These are phyloP conservation scores for Pardalotus punctatus DNA, from an alignment of 2,113 vertebrate species.

Conservation along the genomic window DNA sequence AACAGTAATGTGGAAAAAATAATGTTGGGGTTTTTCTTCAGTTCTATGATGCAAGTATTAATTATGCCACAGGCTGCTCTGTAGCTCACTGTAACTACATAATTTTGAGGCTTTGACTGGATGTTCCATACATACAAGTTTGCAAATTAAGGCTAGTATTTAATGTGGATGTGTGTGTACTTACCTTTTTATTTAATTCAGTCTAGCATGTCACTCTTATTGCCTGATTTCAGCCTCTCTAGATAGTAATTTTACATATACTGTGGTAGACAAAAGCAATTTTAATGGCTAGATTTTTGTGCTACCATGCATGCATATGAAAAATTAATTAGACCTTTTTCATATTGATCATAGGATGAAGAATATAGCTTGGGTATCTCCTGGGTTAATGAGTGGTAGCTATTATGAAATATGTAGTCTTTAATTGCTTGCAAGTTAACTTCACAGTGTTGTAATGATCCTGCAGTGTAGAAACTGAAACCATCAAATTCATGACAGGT, in stretches of 20 bases:
- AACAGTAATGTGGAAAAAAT: not conserved
- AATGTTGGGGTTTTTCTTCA: rapidly evolving
- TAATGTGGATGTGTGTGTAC: not conserved
- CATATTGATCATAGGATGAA: not conserved
- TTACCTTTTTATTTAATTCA: not conserved
- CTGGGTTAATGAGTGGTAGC: not conserved
- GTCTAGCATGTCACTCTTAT: not conserved
- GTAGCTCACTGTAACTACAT: not conserved
- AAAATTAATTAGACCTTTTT: not conserved
- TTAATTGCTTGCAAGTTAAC: not conserved
- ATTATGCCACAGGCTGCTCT: not conserved
- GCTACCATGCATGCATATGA: not conserved
- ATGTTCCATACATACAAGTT: not conserved
- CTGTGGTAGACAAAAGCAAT: not conserved
- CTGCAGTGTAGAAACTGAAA: not conserved
- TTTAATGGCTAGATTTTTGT: not conserved
- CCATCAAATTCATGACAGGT: not conserved
- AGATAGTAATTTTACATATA: not conserved
- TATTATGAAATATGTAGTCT: not conserved
- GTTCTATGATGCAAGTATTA: not conserved
- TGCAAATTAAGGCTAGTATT: not conserved
- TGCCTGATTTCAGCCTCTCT: not conserved
- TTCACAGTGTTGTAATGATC: not conserved
- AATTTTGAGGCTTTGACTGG: not conserved
- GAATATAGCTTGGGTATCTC: not conserved